These are phyloP conservation scores for Pollachius pollachius DNA, from an alignment of 2,113 vertebrate species.

Conservation along the genomic window DNA sequence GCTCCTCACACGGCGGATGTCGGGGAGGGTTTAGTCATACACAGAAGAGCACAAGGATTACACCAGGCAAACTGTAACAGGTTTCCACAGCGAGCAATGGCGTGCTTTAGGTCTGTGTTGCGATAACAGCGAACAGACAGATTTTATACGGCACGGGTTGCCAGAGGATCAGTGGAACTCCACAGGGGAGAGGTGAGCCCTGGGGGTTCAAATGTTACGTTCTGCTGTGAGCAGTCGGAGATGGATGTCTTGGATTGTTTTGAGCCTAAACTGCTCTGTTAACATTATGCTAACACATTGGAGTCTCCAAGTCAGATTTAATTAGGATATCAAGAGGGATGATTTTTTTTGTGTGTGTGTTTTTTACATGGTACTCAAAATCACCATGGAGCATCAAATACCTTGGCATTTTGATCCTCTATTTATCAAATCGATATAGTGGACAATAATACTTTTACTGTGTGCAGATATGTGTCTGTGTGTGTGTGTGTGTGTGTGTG, in stretches of 20 bases:
- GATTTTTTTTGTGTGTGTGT: neutral
- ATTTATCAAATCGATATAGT: neutral
- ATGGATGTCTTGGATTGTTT: neutral
- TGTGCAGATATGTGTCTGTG: neutral
- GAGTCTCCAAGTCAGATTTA: too few relatives aligned
- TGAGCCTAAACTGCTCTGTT: neutral
- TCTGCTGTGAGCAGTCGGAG: neutral
- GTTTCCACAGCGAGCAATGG: neutral
- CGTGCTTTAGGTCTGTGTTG: neutral
- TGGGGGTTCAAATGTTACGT: conserved; percentile 2
- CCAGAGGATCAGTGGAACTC: neutral
- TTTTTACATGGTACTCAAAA: neutral
- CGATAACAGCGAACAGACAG: neutral
- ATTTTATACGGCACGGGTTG: neutral
- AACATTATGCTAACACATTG: too few relatives aligned
- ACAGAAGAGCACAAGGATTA: conserved; percentile 3
- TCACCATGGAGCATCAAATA: too few relatives aligned
- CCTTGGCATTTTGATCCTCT: too few relatives aligned
- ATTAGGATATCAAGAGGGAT: too few relatives aligned
- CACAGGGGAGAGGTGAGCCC: too few relatives aligned
- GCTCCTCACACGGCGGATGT: neutral
- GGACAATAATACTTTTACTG: neutral
- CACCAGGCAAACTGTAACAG: neutral
- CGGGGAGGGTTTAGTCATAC: conserved; percentile 4
- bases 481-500: neutral